Evolutionary conservation across 1,140 invertebrate species (phyloP).

Genomic region (Formica exsecta): DNA sequence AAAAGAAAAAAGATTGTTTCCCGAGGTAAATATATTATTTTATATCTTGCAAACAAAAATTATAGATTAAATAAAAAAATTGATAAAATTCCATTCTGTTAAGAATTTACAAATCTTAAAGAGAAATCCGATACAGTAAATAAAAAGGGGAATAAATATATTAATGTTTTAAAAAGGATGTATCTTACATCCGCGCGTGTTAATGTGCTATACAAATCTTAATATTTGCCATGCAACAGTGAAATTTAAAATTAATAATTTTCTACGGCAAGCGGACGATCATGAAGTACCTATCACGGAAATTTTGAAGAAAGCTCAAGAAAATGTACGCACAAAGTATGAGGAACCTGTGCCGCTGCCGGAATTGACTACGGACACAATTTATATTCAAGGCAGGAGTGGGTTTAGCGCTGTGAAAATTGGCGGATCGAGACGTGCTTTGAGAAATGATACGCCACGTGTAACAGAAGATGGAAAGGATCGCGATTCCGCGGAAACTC

Average conservation of each 20-base stretch:
- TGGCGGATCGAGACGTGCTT: conserved; percentile 53
- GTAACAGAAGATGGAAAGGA: not conserved
- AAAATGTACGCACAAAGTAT: conserved; percentile 78
- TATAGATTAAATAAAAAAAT: not conserved
- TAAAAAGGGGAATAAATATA: not conserved
- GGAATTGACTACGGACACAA: conserved; percentile 82
- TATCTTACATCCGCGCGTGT: not conserved
- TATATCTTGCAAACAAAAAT: not conserved
- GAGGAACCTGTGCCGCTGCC: conserved; percentile 79
- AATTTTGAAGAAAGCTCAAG: conserved; percentile 80
- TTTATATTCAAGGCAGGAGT: conserved; percentile 84
- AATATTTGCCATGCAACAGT: not conserved
- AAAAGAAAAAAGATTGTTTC: conserved; percentile 5
- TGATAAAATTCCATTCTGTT: not conserved
- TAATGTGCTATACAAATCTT: not conserved
- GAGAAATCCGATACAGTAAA: not conserved
- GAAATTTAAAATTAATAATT: conserved; percentile 32
- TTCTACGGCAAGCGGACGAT: conserved; percentile 44
- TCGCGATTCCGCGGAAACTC: conserved; percentile 53
- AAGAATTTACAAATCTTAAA: conserved; percentile 8
- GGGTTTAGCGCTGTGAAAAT: conserved; percentile 84
- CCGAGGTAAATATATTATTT: conserved; percentile 29
- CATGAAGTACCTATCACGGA: conserved; percentile 83
- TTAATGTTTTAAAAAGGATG: not conserved
- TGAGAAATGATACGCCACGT: conserved; percentile 38